Evolutionary conservation across 23 tunicate genomes (phyloP).

Genomic region (Ciona savignyi): DNA sequence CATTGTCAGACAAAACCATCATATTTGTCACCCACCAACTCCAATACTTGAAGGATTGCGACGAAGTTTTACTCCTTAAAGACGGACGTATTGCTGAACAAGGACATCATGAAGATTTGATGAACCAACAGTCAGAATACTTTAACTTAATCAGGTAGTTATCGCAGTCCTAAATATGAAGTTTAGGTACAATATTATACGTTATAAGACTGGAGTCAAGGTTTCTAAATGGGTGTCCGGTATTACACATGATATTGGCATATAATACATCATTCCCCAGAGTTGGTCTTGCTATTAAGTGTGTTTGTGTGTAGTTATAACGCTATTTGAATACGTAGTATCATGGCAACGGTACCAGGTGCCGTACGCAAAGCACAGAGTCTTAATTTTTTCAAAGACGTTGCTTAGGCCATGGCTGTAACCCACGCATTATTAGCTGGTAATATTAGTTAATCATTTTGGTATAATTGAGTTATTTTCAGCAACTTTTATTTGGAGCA

Average conservation of each 20-base stretch:
- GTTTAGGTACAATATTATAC: neutral
- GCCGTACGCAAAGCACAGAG: no score
- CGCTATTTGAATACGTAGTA: no score
- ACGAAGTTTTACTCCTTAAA: conserved; percentile 67
- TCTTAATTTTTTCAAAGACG: no score
- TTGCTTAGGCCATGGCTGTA: no score
- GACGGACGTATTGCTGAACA: conserved; percentile 81
- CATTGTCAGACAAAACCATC: conserved; percentile 54
- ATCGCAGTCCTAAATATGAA: neutral
- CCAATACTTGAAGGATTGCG: conserved; percentile 94
- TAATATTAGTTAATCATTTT: no score
- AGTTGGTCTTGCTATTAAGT: no score
- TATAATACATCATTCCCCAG: no score
- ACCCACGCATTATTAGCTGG: no score
- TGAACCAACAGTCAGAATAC: conserved; percentile 45
- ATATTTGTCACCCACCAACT: conserved; percentile 89
- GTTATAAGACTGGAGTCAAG: neutral
- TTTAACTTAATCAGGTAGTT: conserved; percentile 41
- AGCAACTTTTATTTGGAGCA: conserved; percentile 66
- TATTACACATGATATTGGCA: no score
- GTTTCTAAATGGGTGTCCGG: neutral
- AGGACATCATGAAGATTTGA: conserved; percentile 74
- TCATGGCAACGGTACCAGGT: no score
- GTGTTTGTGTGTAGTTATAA: no score
- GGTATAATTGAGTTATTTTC: no score